Evolutionary conservation across 2,888 invertebrate genomes (phyloP).

Genomic region (Tipula helvola): DNA sequence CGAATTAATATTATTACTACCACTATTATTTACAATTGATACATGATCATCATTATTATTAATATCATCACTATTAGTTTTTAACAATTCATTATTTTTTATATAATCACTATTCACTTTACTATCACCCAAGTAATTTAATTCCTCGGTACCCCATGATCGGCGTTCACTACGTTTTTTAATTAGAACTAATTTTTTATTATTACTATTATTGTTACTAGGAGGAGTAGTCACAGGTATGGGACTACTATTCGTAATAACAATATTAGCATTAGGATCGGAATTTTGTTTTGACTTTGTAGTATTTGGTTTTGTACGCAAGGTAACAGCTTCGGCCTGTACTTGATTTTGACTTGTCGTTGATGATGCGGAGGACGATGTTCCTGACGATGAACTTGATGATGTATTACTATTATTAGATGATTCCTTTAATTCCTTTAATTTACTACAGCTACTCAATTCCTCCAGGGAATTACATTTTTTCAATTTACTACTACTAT

Average conservation of each 20-base stretch:
- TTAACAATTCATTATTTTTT: slow-evolving; percentile 16
- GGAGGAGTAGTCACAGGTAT: slow-evolving; percentile 8
- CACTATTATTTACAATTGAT: background rate
- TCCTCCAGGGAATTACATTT: slow-evolving; percentile 73
- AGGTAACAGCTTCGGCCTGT: slow-evolving; percentile 12
- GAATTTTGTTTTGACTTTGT: slow-evolving; percentile 12
- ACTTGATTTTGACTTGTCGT: background rate
- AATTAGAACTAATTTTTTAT: slow-evolving; percentile 12
- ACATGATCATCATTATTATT: slow-evolving; percentile 13
- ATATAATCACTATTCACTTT: slow-evolving; percentile 18
- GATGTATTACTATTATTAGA: slow-evolving; percentile 20
- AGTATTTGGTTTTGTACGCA: slow-evolving; percentile 1
- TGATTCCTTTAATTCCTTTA: slow-evolving; percentile 54
- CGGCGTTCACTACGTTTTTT: slow-evolving; percentile 38
- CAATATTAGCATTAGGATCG: slow-evolving; percentile 7
- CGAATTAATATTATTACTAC: slow-evolving; percentile 16
- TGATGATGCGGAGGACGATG: slow-evolving; percentile 10
- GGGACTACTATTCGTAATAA: slow-evolving; percentile 6
- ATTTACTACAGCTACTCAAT: slow-evolving; percentile 55
- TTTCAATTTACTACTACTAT: slow-evolving; percentile 36
- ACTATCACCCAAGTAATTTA: slow-evolving; percentile 35
- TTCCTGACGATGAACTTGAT: background rate
- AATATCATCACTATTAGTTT: slow-evolving; percentile 16
- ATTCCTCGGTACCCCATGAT: slow-evolving; percentile 55
- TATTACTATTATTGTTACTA: slow-evolving; percentile 9